A percentile compares a stretch with the other conserved stretches of the same genome.
These are phyloP conservation scores for Corvus hawaiiensis DNA, from an alignment of 2,113 vertebrate genomes.

Conservation along the genomic window DNA sequence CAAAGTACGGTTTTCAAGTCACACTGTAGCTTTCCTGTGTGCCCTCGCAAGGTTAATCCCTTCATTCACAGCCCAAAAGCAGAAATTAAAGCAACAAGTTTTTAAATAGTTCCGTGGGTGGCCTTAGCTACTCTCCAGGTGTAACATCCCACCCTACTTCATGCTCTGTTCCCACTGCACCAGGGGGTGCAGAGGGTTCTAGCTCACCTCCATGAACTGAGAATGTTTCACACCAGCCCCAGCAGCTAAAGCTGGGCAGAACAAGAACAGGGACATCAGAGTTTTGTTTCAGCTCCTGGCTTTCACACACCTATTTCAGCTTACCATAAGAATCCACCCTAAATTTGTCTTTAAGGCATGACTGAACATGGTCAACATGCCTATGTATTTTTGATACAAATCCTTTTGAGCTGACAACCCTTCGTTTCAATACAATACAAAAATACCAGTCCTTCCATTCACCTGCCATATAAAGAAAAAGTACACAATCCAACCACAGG, in stretches of 20 bases:
- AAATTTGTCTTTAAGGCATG: background rate
- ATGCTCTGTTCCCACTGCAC: background rate
- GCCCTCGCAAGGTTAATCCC: background rate
- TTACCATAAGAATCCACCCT: background rate
- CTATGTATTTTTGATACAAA: background rate
- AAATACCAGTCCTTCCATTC: background rate
- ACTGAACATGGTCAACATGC: background rate
- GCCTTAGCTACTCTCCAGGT: background rate
- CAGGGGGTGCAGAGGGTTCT: background rate
- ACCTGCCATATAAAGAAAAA: background rate
- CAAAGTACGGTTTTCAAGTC: background rate
- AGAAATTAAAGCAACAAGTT: background rate
- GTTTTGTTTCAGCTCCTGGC: background rate
- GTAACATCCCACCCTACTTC: background rate
- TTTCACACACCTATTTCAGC: background rate
- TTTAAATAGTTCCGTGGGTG: background rate
- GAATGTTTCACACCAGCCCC: background rate
- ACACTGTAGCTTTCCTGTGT: accelerated
- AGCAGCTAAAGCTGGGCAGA: background rate
- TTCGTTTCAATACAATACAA: background rate
- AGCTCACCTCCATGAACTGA: accelerated
- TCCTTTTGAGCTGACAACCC: background rate
- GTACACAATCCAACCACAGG: background rate
- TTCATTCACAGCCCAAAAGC: background rate
- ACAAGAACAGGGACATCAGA: background rate